These are phyloP conservation scores for Rhea pennata DNA, from an alignment of 2,113 vertebrate species.

Conservation along the genomic window DNA sequence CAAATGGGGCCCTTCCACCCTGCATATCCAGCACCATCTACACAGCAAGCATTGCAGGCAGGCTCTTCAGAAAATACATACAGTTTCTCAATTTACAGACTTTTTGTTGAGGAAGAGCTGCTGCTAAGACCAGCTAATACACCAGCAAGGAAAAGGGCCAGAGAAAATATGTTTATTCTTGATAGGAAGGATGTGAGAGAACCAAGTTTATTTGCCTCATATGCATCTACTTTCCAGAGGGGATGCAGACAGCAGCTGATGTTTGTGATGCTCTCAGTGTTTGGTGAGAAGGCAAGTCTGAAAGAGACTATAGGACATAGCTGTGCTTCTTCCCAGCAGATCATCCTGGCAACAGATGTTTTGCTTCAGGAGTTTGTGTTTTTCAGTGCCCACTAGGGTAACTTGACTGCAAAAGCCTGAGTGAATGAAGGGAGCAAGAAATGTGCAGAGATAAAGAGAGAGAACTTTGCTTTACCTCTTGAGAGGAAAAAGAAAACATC, in stretches of 20 bases:
- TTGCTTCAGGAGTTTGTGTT: constrained; percentile 15
- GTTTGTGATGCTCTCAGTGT: accelerated
- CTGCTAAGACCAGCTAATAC: neutral
- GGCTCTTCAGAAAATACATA: neutral
- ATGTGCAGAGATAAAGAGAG: neutral
- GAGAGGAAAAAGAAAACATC: neutral
- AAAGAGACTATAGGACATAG: neutral
- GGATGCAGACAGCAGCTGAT: neutral
- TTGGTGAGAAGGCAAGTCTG: neutral
- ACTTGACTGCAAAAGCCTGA: neutral
- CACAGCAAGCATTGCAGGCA: accelerated
- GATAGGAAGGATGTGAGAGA: neutral
- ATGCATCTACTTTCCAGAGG: neutral
- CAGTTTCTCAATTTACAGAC: neutral
- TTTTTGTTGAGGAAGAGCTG: neutral
- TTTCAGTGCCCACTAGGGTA: neutral
- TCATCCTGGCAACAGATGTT: constrained; percentile 36
- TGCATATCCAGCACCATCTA: neutral
- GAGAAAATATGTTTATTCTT: neutral
- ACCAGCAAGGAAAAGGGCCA: neutral
- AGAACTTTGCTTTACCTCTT: neutral
- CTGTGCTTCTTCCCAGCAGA: constrained; percentile 9
- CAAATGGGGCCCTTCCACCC: neutral
- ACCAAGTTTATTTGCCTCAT: neutral
- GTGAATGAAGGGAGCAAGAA: neutral